Base-by-base conservation (phyloP, 1,140 invertebrate genomes). In the Drosophila baimaii region DNA sequence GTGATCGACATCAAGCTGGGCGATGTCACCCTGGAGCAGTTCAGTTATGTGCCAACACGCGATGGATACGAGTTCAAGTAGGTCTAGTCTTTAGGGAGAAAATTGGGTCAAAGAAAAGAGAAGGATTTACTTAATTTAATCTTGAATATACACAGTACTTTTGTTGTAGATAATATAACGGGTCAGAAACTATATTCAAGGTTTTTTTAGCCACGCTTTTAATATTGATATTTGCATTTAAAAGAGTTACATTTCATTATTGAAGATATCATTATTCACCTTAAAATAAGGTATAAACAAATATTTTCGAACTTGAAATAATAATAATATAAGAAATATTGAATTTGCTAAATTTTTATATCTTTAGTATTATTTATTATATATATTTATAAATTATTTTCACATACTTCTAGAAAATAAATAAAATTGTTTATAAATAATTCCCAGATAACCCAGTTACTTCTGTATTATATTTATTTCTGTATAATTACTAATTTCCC, bases 41-140 rank as follows among this genome's bases (percentile, higher is more conserved):
- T 91, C 17, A 77, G 63, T 41, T 91, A 91, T 51, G 74, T 83
- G 65, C 90, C 90, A n/a, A 91, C 79, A 3, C 47, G 43, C 1
- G 75, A 79, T 13, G 90, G 90, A 55, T 91, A 91, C 21, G 70
- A 85, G 43, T 91, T 73, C 35, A 81, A 77, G 90, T 91, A 64
- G 72, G 70, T 70, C 15, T 19, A 2, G 5, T 8, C 35, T 55
- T 31, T 25, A n/a, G 25, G 4, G 44, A 9, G 10, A 29, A 49
- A 35, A 5, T 51, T 31, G 0, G 5, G 6, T 29, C 19, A 44
- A 21, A 13, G 1, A 25, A 19, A 13, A 2, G 0, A 33, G 3
- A 19, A 4, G 10, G 21, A 52, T 21, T 10, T 31, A 0, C 12
- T 8, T 3, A 29, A 29, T 29, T 1, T 12, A n/a, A 25, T 33